phyloP scores from a whole-genome alignment of 2,113 vertebrate genomes.

The Turnix velox region DNA sequence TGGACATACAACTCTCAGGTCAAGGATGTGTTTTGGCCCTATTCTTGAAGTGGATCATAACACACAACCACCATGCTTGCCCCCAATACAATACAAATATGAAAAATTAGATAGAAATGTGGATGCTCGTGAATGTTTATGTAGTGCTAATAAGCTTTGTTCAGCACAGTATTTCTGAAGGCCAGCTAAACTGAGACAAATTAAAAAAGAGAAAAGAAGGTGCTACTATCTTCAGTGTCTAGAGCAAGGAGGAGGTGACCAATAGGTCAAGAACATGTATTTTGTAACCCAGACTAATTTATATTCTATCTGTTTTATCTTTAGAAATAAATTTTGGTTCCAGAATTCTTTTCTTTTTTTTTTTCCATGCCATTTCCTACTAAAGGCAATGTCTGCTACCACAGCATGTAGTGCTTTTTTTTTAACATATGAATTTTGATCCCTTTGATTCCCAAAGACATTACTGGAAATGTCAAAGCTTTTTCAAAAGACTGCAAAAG shows the following conservation, averaged over 20 bases:
- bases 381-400: neutral
- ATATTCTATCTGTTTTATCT: neutral
- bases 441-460: neutral
- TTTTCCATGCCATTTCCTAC: neutral
- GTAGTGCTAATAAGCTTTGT: neutral
- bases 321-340: neutral
- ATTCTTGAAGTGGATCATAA: neutral
- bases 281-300: neutral
- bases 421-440: neutral
- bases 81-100: neutral
- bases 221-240: neutral
- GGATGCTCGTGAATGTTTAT: neutral
- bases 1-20: too few species aligned
- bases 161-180: neutral
- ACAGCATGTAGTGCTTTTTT: neutral
- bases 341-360: neutral
- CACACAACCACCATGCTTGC: neutral
- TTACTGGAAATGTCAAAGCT: neutral
- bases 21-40: neutral
- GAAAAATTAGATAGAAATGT: neutral
- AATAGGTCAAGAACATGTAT: neutral
- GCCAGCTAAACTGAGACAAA: neutral
- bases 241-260: neutral
- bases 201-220: neutral
- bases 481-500: neutral